Evolutionary conservation across 2,888 invertebrate species (phyloP), one percentile per base, ranked within the genome.

Genomic region (Scaptomyza flava): DNA sequence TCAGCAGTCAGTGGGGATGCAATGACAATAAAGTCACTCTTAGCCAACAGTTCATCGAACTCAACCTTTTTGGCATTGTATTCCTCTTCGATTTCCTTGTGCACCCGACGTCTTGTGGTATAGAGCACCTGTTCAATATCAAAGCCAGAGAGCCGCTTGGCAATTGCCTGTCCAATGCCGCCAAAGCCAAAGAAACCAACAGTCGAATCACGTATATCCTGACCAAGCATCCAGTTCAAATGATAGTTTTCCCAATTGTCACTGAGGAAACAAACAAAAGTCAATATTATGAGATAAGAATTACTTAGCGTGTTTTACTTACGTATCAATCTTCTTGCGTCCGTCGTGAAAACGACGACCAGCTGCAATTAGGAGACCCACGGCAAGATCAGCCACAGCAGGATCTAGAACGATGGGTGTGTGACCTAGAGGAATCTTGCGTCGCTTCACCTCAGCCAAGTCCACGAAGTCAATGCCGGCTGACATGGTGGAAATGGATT

Each of bases 381-480:
- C 93, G 0, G 97, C 95, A 30, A 96, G 92, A 88, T 98, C 98
- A 2, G 98, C 97, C 0, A 97, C 96, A 0, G 97, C 95, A 63
- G 94, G 93, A 54, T 95, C 94, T 12, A 97, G 91, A 0, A 97
- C 96, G 23, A 93, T 93, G 0, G 97, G 96, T 0, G 97, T 96
- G 83, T 96, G 95, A 0, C 97, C 97, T 1, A 98, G 92, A n/a
- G 93, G 93, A 51, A 98, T 95, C 3, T 95, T 94, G 43, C 95
- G 93, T 59, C 93, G 93, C 89, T 94, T 95, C 36, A 98, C 92
- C 87, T 95, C 96, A 0, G 92, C 91, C 0, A 96, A 79, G 89
- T 98, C 96, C 14, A 98, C 94, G 77, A 96, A 96, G 89, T 98
- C 97, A 71, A 95, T 94, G 9, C 98, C 98, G 1, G 97, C 97